Conservation (phyloP, 2,797 vertebrate species). For the Muscicapa striata region DNA sequence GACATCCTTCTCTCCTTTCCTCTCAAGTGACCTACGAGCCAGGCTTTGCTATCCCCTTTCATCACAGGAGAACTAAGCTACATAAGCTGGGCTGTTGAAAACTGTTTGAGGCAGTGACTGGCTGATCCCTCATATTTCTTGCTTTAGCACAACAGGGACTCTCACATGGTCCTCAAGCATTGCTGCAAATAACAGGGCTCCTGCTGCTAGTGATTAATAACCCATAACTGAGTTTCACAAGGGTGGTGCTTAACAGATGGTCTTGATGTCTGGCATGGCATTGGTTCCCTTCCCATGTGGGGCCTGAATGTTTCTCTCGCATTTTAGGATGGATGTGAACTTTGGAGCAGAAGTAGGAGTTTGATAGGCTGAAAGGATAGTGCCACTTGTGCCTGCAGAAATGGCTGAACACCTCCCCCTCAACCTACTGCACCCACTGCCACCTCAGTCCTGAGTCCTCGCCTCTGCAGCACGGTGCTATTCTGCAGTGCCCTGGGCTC, state of each 20-base stretch:
- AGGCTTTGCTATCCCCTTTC: neutral
- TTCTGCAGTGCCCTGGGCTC: neutral
- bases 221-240: constrained; percentile 1
- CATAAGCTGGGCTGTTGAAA: neutral
- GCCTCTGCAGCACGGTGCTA: fast-evolving
- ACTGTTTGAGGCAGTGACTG: neutral
- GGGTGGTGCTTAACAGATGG: constrained; percentile 38
- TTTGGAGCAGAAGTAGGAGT: neutral
- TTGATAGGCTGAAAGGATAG: neutral
- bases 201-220: constrained; percentile 42
- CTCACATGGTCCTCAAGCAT: neutral
- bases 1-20: neutral
- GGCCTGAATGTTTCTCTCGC: neutral
- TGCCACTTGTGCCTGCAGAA: neutral
- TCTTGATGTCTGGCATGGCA: neutral
- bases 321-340: neutral
- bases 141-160: neutral
- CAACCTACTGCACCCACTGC: fast-evolving
- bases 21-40: neutral
- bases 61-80: neutral
- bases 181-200: neutral
- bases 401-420: neutral
- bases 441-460: neutral
- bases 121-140: neutral
- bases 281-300: neutral